phyloP scores from a whole-genome alignment of 2,113 vertebrate species.

The Mystacornis crossleyi region DNA sequence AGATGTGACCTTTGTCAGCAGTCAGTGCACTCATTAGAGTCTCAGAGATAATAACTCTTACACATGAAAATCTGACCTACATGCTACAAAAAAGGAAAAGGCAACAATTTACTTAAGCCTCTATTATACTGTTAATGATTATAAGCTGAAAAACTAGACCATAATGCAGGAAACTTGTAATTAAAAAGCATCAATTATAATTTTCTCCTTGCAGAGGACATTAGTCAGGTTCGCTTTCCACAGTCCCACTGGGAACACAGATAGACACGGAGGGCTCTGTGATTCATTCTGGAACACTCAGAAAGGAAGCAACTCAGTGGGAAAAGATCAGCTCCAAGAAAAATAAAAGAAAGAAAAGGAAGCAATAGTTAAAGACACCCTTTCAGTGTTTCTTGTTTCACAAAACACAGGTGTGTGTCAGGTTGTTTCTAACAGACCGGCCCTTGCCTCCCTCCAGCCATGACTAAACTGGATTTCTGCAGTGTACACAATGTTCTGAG shows the following conservation, averaged over 20 bases:
- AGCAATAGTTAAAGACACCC: background rate
- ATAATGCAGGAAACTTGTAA: constrained; percentile 31
- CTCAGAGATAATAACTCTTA: constrained; percentile 42
- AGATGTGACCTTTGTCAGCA: constrained; percentile 47
- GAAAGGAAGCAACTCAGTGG: background rate
- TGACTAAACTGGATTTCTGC: constrained; percentile 7
- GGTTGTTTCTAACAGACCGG: background rate
- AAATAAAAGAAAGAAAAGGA: background rate
- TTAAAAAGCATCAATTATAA: constrained; percentile 39
- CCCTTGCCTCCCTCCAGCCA: constrained; percentile 4
- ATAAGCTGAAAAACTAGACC: constrained; percentile 23
- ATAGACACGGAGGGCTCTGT: background rate
- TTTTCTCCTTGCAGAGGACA: constrained; percentile 17
- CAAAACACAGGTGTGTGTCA: constrained; percentile 26
- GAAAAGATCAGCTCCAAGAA: background rate
- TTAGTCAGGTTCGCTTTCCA: constrained; percentile 2
- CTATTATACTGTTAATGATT: constrained; percentile 16
- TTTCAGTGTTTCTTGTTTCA: background rate
- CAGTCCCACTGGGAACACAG: background rate
- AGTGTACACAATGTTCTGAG: constrained; percentile 15
- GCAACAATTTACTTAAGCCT: constrained; percentile 34
- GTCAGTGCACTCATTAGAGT: constrained; percentile 8
- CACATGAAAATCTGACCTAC: constrained; percentile 34
- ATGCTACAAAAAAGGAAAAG: constrained; percentile 12
- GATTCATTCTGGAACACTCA: constrained; percentile 6